phyloP scores from a whole-genome alignment of 2,797 vertebrate species.

The Dendrocincla fuliginosa region DNA sequence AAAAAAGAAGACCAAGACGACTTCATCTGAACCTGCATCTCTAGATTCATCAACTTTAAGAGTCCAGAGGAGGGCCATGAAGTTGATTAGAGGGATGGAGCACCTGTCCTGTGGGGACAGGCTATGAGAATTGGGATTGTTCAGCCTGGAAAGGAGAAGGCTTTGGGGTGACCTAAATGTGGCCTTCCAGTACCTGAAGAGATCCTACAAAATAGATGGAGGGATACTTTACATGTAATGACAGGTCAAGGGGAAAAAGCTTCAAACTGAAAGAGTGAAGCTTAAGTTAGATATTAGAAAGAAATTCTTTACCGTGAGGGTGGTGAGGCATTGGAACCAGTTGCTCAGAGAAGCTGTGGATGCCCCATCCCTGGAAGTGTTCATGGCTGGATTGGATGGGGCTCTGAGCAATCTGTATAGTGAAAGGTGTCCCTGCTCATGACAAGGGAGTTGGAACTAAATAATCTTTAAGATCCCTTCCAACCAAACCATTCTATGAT shows the following conservation, averaged over 20 bases:
- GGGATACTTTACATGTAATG: background rate
- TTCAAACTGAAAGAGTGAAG: background rate
- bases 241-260: too few species aligned
- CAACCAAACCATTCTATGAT: background rate
- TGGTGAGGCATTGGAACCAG: background rate
- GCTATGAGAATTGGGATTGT: background rate
- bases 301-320: background rate
- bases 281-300: background rate
- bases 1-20: background rate
- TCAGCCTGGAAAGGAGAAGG: background rate
- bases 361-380: background rate
- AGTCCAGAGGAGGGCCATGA: background rate
- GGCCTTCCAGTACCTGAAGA: background rate
- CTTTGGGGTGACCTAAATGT: background rate
- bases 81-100: background rate
- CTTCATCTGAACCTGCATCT: background rate
- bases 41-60: background rate
- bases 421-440: background rate
- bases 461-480: background rate
- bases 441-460: background rate
- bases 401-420: background rate
- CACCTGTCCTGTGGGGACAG: background rate
- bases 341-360: background rate
- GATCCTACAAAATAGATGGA: background rate
- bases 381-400: background rate